Base-by-base conservation (phyloP, 2,113 vertebrate species). In the Centrocercus urophasianus region DNA sequence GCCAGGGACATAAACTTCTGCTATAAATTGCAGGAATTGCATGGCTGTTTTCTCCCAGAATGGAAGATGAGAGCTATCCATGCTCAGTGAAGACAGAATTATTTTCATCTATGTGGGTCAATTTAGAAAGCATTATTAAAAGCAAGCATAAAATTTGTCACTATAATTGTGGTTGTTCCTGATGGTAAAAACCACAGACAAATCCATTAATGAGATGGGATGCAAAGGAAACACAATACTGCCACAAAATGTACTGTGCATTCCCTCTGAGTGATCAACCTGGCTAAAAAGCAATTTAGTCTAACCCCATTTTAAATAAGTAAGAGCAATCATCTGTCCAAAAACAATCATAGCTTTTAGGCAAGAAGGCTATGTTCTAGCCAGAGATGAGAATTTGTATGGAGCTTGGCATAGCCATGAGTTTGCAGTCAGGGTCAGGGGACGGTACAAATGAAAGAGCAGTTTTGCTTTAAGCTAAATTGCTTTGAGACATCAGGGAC, bases 11-110 rank as follows among this genome's bases (percentile, higher is more conserved):
- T 92, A 54, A 74, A 80, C 11, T 82, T 89, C 36, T 76, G n/a
- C 42, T 74, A 66, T 70, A 89, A 89, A 85, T 21, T 89, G 64
- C 40, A 82, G 66, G 45, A 92, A 87, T 28, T 87, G 7, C 45
- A 27, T 20, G 5, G 17, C 13, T 36, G 20, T 80, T 80, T 86
- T 83, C 75, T 79, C 13, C 12, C 21, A 61, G 32, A 15, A 40
- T 70, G 13, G 38, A 85, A 63, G 40, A 63, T 45, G 48, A 72
- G 50, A 93, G 30, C 7, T 21, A 64, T n/a, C 63, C 30, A 3
- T 8, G 30, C 24, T 80, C 60, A 66, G 36, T 22, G 21, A 74
- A 5, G 45, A 47, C 36, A 82, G 15, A 89, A 79, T 11, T 28
- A 38, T 54, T 91, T 89, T 9, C 18, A 36, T 42, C 8, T 60